Base-by-base conservation (phyloP, 2,113 vertebrate genomes). In the Anthoscopus minutus region DNA sequence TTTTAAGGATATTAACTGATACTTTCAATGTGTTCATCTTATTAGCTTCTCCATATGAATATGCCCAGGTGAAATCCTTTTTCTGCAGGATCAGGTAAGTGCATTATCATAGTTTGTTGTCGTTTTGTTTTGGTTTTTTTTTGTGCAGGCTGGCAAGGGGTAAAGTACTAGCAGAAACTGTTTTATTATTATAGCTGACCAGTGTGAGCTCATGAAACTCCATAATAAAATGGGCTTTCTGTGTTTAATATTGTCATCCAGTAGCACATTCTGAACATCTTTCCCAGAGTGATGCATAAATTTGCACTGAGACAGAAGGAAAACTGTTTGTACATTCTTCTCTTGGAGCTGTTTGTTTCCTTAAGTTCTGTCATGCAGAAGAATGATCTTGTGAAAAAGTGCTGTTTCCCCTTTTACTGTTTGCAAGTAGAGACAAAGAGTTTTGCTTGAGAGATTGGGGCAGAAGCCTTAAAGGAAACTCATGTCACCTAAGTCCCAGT, bases 61-160 rank as follows among this genome's bases (percentile, higher is more conserved):
- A 92, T 61, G 97, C 98, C 51, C 98, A 98, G 33, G 98, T 98
- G 95, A 99, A 99, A 80, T 98, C 98, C 77, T 99, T 99, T 94
- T 99, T 99, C 98, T 99, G 98, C 97, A 98, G 99, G 95, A 98
- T 99, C 92, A 98, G 98, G 98, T 98, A 92, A 98, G 98, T 97
- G 65, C 27, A 24, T 66, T 56, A 12, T 31, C 53, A 15, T 0
- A 40, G 54, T 76, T 81, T 10, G n/a, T n/a, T n/a, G n/a, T n/a
- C n/a, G n/a, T n/a, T n/a, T n/a, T n/a, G n/a, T n/a, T n/a, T n/a
- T n/a, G n/a, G n/a, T n/a, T n/a, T 37, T 19, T 20, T 24, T 85
- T 64, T 44, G 16, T 38, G 50, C 50, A 42, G 58, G 16, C 66
- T 88, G 58, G 33, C 24, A 19, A 37, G 48, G 44, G 16, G 18